Conservation (phyloP, 2,888 invertebrate genomes). For the Selenia dentaria region DNA sequence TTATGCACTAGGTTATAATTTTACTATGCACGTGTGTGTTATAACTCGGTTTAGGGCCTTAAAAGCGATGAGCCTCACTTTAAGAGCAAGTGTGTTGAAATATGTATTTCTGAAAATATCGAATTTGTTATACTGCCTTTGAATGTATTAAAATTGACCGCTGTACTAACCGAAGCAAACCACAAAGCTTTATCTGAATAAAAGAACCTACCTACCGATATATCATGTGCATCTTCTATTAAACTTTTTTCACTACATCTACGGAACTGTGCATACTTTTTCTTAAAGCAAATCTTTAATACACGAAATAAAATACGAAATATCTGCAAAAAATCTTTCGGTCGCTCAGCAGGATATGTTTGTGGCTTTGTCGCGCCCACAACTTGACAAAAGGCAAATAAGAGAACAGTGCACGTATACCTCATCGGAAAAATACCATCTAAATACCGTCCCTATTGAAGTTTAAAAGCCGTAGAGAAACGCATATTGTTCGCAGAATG, state of each 20-base stretch:
- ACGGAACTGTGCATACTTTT: constrained; percentile 44
- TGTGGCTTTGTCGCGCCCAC: constrained; percentile 84
- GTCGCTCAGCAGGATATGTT: constrained; percentile 79
- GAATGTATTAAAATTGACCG: constrained; percentile 34
- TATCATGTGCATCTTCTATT: constrained; percentile 76
- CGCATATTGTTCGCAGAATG: constrained; percentile 72
- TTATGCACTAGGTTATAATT: too few relatives aligned
- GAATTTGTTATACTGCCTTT: too few relatives aligned
- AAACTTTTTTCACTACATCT: constrained; percentile 58
- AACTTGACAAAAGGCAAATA: constrained; percentile 81
- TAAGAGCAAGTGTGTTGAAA: too few relatives aligned
- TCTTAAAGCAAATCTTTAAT: constrained; percentile 63
- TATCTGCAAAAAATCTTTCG: constrained; percentile 70
- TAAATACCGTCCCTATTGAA: constrained; percentile 80
- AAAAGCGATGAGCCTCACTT: too few relatives aligned
- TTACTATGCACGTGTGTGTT: too few relatives aligned
- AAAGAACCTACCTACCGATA: constrained; percentile 68
- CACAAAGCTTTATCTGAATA: constrained; percentile 61
- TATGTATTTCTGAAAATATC: too few relatives aligned
- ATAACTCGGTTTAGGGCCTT: too few relatives aligned
- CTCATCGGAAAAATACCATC: constrained; percentile 72
- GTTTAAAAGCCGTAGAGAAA: constrained; percentile 82
- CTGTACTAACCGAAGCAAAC: constrained; percentile 37
- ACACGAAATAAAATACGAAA: constrained; percentile 80
- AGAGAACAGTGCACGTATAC: constrained; percentile 73